phyloP scores from a whole-genome alignment of 2,888 invertebrate genomes.

The Aphidoletes aphidimyza region DNA sequence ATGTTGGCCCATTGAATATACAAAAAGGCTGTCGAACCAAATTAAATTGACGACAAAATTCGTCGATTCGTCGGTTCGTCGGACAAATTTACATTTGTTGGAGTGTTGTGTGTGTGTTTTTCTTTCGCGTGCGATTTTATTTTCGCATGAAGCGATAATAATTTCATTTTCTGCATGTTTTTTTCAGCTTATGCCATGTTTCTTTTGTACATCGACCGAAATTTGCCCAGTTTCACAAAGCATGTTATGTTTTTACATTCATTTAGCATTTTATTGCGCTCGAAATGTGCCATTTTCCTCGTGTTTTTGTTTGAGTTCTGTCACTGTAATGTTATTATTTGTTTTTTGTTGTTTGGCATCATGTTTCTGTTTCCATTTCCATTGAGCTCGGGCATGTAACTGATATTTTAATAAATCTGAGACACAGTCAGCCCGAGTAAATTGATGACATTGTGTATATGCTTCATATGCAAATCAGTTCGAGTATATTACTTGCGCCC shows the following conservation, averaged over 20 bases:
- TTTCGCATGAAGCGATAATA: no score
- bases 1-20: background rate
- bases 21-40: no score
- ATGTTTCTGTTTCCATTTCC: background rate
- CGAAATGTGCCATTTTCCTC: background rate
- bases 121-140: no score
- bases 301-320: background rate
- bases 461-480: background rate
- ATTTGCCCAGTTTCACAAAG: no score
- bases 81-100: no score
- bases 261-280: background rate
- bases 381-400: slow-evolving; percentile 15
- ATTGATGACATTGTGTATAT: background rate
- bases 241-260: no score
- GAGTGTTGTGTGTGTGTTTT: no score
- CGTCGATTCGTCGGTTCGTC: no score
- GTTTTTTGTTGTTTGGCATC: background rate
- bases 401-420: slow-evolving; percentile 34
- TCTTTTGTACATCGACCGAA: no score
- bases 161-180: no score
- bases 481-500: slow-evolving; percentile 11
- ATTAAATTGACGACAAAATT: no score
- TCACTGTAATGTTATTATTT: background rate
- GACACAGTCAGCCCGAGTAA: background rate
- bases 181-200: no score